Percentiles rank a stretch among this genome's conserved stretches.
Conservation (phyloP, 1,140 invertebrate genomes). For the Sarcophaga bullata region DNA sequence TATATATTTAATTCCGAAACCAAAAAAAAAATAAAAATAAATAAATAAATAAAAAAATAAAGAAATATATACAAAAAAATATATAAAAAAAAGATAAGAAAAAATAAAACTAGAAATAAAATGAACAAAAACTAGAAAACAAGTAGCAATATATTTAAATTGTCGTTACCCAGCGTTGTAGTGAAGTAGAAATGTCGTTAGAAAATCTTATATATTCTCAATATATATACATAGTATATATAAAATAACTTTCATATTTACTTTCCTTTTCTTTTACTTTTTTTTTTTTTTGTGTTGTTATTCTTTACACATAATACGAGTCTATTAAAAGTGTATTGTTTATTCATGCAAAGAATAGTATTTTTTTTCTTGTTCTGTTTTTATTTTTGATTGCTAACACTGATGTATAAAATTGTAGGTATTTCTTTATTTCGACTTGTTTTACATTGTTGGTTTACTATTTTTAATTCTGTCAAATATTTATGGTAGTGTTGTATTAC, state of each 20-base stretch:
- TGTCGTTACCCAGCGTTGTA: constrained; percentile 38
- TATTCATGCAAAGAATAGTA: not conserved
- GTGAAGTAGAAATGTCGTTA: constrained; percentile 45
- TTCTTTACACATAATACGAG: constrained; percentile 12
- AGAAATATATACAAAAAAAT: constrained; percentile 8
- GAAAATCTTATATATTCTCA: constrained; percentile 12
- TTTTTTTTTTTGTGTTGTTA: not conserved
- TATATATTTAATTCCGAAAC: constrained; percentile 23
- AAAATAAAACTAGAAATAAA: constrained; percentile 12
- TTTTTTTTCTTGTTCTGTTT: too few species aligned
- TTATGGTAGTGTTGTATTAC: not conserved
- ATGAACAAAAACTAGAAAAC: constrained; percentile 35
- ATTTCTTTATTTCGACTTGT: not conserved
- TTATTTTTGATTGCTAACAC: too few species aligned
- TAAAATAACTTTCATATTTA: too few species aligned
- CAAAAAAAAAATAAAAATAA: not conserved
- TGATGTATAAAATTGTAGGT: too few species aligned
- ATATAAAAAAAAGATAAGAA: constrained; percentile 17
- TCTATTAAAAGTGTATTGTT: not conserved
- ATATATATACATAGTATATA: not conserved
- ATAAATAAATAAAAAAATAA: not conserved
- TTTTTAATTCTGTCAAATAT: not conserved
- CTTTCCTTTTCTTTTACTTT: not conserved
- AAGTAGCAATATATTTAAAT: constrained; percentile 42
- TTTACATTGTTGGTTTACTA: not conserved